Base-by-base conservation (phyloP, 2,888 invertebrate genomes). In the Sarcophaga subvicina region DNA sequence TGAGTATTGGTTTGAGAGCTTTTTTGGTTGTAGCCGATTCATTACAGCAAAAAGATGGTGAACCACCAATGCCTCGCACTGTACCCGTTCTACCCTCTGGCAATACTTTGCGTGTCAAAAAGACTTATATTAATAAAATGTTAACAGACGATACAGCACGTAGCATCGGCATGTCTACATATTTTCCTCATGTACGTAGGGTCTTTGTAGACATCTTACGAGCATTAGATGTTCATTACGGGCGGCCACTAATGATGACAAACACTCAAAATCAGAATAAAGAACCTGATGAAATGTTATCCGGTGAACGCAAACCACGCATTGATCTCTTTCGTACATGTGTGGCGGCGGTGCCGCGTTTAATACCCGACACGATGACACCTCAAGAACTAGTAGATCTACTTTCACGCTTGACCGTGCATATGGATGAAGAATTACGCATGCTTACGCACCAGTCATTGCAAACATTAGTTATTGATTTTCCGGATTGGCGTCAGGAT, bases 11-110 rank as follows among this genome's bases (percentile, higher is more conserved):
- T 0, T 94, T 99, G 72, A 95, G 99, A 90, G 99, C 99, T 1
- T 99, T 99, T 92, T 95, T 99, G 14, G 99, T 99, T 0, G 99
- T 99, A 3, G 99, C 99, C 0, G 99, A 99, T 92, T 98, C 99
- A 90, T 94, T 99, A 79, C 99, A 99, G 92, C 99, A 99, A 93
- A 99, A 99, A 91, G 99, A 99, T 92, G 99, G 99, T 0, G 99
- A 99, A 91, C 99, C 99, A 0, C 99, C 99, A 0, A 99, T 99
- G 99, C 99, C 99, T 0, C 95, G 99, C 88, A 98, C 98, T 0
- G 97, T 98, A 83, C 98, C 98, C 0, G 98, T 98, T 0, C 93
- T 99, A 79, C 99, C 99, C 0, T 99, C 99, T 0, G 99, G 99
- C 0, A 98, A 98, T 92, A 99, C 99, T 0, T 94, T 98, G 85